These are phyloP conservation scores for Callithrix jacchus DNA, from an alignment of 2,113 vertebrate species.

Conservation along the genomic window DNA sequence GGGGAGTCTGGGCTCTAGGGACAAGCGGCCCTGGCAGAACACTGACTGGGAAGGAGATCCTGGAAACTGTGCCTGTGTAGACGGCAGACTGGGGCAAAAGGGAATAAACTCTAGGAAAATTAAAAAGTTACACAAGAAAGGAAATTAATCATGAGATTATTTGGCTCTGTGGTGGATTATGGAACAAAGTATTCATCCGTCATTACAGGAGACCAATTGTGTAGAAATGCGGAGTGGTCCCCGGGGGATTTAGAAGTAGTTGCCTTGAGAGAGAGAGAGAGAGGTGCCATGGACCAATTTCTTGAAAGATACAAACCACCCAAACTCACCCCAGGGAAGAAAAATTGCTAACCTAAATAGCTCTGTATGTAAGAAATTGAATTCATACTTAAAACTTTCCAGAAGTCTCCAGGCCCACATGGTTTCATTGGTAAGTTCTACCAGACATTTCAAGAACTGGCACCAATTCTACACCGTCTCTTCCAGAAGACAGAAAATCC, in stretches of 20 bases:
- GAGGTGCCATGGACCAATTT: neutral
- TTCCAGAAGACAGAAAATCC: neutral
- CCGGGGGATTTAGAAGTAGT: neutral
- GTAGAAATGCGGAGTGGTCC: neutral
- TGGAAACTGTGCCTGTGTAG: neutral
- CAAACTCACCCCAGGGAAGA: neutral
- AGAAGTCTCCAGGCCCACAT: neutral
- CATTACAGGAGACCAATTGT: neutral
- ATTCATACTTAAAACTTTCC: neutral
- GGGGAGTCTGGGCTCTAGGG: neutral
- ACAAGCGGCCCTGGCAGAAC: neutral
- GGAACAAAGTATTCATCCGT: neutral
- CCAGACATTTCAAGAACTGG: neutral
- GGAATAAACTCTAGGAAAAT: neutral
- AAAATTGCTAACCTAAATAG: neutral
- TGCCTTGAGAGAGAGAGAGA: neutral
- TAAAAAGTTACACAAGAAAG: neutral
- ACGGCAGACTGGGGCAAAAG: neutral
- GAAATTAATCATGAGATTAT: neutral
- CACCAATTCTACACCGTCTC: neutral
- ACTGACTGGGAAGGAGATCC: neutral
- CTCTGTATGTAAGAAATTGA: constrained; percentile 10
- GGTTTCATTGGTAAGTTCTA: neutral
- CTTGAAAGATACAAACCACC: neutral
- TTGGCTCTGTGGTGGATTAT: neutral